These are phyloP conservation scores for Vannuccia rotundouncinata DNA, from an alignment of 2,888 invertebrate species.

Conservation along the genomic window DNA sequence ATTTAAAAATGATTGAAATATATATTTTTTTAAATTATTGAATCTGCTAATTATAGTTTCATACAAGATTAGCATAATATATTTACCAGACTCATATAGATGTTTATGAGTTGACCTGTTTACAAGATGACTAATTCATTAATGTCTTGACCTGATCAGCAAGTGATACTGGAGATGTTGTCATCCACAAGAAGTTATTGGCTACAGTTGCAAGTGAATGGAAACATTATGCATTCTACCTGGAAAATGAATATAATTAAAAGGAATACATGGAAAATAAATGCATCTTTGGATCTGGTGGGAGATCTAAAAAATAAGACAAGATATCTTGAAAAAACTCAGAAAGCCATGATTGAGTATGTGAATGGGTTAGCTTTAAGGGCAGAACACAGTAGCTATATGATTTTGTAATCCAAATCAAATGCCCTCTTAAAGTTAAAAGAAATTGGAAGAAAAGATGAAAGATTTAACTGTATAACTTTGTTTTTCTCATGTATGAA, in stretches of 20 bases:
- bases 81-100: too few relatives aligned
- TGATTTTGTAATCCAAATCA: constrained; percentile 2
- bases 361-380: neutral
- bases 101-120: too few relatives aligned
- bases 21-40: too few relatives aligned
- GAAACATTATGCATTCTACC: neutral
- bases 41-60: too few relatives aligned
- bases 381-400: constrained; percentile 17
- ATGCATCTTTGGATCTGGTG: neutral
- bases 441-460: neutral
- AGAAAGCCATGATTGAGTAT: constrained; percentile 6
- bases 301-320: neutral
- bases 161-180: neutral
- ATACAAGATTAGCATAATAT: too few relatives aligned
- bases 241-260: neutral
- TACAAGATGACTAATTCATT: too few relatives aligned
- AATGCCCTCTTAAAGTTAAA: neutral
- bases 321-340: constrained; percentile 2
- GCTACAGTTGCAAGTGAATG: too few relatives aligned
- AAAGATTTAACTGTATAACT: neutral
- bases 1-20: too few relatives aligned
- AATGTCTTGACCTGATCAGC: too few relatives aligned
- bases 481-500: neutral
- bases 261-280: neutral
- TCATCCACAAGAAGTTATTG: neutral